These are phyloP conservation scores for Rhopilema esculentum DNA, from an alignment of 30 jellyfish, hydroid and myxozoan genomes.

Conservation along the genomic window DNA sequence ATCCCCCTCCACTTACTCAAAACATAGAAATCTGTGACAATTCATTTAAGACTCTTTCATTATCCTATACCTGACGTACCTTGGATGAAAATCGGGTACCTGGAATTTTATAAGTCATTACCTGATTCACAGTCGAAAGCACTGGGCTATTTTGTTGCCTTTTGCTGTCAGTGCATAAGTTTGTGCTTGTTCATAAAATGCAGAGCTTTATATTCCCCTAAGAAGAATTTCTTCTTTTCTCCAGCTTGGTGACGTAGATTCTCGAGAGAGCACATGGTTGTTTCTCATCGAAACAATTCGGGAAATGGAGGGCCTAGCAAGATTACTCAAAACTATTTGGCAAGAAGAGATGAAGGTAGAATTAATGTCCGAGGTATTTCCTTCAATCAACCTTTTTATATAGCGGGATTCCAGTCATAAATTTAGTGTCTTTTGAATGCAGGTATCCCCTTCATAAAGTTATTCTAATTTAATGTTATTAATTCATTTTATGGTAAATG, in stretches of 20 bases:
- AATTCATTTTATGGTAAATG: too few relatives aligned
- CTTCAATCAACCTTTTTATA: conserved; percentile 43
- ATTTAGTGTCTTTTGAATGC: not conserved
- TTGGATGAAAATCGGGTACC: too few relatives aligned
- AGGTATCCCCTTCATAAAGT: not conserved
- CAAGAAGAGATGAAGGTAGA: conserved; percentile 66
- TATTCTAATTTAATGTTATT: too few relatives aligned
- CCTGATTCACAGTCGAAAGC: not conserved
- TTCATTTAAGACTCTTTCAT: too few relatives aligned
- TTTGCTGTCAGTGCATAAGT: not conserved
- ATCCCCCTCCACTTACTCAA: too few relatives aligned
- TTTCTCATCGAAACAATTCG: conserved; percentile 57
- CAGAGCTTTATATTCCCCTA: too few relatives aligned
- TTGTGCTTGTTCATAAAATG: too few relatives aligned
- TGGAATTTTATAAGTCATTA: too few relatives aligned
- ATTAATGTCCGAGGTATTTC: conserved; percentile 57
- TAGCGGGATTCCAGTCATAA: not conserved
- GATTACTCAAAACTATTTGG: conserved; percentile 51
- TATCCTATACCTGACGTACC: too few relatives aligned
- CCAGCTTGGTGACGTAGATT: conserved; percentile 55
- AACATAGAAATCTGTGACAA: too few relatives aligned
- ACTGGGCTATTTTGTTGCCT: not conserved
- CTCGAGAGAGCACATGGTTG: conserved; percentile 62
- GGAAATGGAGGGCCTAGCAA: conserved; percentile 37
- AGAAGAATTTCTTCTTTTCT: not conserved